Percentiles rank a stretch among this genome's conserved stretches.
Conservation (phyloP, 2,797 vertebrate genomes). For the Crocodylus rhombifer region DNA sequence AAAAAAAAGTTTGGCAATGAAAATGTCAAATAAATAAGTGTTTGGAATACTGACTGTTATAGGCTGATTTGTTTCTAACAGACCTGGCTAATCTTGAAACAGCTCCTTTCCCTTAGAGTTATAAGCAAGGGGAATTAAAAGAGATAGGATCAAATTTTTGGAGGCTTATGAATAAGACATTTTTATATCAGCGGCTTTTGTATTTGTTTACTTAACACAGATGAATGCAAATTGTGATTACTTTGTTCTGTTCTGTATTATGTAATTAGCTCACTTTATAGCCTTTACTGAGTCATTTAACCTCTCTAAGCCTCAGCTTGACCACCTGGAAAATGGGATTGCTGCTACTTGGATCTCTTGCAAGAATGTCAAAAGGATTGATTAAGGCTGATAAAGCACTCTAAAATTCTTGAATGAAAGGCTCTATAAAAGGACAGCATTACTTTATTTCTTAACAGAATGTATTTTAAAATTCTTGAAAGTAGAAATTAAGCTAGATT, state of each 20-base stretch:
- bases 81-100: constrained; percentile 29
- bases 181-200: constrained; percentile 57
- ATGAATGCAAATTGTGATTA: constrained; percentile 26
- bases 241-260: constrained; percentile 29
- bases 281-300: constrained; percentile 24
- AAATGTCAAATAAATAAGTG: not conserved
- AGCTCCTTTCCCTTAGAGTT: not conserved
- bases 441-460: not conserved
- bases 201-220: constrained; percentile 22
- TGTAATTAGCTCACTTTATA: constrained; percentile 31
- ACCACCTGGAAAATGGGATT: constrained; percentile 12
- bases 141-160: constrained; percentile 59
- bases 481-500: not conserved
- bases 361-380: constrained; percentile 19
- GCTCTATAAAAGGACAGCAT: not conserved
- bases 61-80: not conserved
- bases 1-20: not conserved
- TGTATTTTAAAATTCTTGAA: not conserved
- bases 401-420: not conserved
- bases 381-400: constrained; percentile 20
- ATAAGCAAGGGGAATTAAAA: constrained; percentile 54
- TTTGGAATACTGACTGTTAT: not conserved
- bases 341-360: constrained; percentile 22
- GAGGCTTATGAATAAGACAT: constrained; percentile 50
- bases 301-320: not conserved